Evolutionary conservation across 2,797 vertebrate genomes (phyloP).

Genomic region (Pangasius sanitwongsei): DNA sequence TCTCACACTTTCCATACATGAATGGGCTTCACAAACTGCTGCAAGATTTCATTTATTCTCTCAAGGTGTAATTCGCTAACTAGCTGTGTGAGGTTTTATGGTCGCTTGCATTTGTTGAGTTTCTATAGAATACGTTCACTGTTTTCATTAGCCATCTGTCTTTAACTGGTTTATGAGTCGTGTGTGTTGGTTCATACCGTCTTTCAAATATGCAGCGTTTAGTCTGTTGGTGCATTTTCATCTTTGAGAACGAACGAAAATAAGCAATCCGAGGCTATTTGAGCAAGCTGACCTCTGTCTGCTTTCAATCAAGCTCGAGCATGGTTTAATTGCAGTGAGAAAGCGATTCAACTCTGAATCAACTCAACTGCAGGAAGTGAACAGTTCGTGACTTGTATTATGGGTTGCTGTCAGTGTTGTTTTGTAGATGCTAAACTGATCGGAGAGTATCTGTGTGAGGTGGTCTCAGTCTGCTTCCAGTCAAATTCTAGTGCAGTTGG

Average conservation of each 20-base stretch:
- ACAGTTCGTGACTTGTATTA: not conserved
- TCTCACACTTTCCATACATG: not conserved
- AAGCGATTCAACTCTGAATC: not conserved
- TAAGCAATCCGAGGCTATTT: not conserved
- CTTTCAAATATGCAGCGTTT: not conserved
- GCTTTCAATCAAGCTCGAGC: not conserved
- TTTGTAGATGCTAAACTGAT: not conserved
- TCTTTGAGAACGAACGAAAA: too few species aligned
- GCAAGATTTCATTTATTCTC: not conserved
- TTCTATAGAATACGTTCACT: not conserved
- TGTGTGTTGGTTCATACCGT: not conserved
- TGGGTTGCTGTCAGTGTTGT: not conserved
- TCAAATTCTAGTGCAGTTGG: too few species aligned
- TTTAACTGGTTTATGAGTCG: not conserved
- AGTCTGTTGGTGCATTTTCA: not conserved
- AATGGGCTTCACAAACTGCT: not conserved
- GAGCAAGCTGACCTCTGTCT: not conserved
- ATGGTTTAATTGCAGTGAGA: not conserved
- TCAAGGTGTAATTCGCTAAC: not conserved
- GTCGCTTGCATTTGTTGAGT: not conserved
- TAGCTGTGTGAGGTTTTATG: not conserved
- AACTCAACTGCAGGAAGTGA: not conserved
- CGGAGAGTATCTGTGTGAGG: too few species aligned
- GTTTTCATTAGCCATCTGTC: not conserved
- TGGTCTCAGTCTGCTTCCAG: not conserved